Base-by-base conservation (phyloP, 1,140 invertebrate species). In the Trichomalopsis sarcophagae region DNA sequence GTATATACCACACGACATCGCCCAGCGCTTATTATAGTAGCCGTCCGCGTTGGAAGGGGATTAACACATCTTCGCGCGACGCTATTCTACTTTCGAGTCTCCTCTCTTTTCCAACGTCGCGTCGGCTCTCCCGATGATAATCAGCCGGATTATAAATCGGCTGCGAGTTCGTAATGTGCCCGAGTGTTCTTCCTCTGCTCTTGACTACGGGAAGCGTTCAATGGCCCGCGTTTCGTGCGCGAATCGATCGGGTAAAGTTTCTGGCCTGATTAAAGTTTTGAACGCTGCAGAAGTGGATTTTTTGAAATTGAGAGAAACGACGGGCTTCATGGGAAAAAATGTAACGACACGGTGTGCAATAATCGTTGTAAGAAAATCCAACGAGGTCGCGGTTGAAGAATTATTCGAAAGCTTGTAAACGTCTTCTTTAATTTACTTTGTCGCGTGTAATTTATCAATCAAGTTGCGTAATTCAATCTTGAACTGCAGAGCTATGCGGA, bases 101-200 rank as follows among this genome's bases (percentile, higher is more conserved):
- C 33, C 9, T 36, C 14, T 62, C 77, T 69, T 27, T 27, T 36
- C 11, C 33, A 73, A 81, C 50, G 55, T 2, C 55, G 14, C 17
- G 27, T 36, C 33, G 50, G 1, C 50, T 55, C 17, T 21, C 13
- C 17, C 50, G 27, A 40, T 75, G 30, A 75, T 75, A 36, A 44
- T 23, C 74, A 44, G 74, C 36, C 21, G 73, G 33, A 74, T 74
- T 74, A 36, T 74, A 36, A 74, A 36, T 71, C 68, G 3, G 23
- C 11, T 27, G 6, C 47, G 47, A 50, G 14, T 50, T 50, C 47
- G 47, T 50, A 50, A 14, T 50, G 47, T 50, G 47, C 47, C 13
- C 10, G 14, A 2, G 14, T 21, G 6, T 7, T 21, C 21, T 62
- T 62, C 40, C 9, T 50, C 13, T 14, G 47, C 13, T 17, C 11